Base-by-base conservation (phyloP, 2,113 vertebrate species). In the Polyodon spathula region DNA sequence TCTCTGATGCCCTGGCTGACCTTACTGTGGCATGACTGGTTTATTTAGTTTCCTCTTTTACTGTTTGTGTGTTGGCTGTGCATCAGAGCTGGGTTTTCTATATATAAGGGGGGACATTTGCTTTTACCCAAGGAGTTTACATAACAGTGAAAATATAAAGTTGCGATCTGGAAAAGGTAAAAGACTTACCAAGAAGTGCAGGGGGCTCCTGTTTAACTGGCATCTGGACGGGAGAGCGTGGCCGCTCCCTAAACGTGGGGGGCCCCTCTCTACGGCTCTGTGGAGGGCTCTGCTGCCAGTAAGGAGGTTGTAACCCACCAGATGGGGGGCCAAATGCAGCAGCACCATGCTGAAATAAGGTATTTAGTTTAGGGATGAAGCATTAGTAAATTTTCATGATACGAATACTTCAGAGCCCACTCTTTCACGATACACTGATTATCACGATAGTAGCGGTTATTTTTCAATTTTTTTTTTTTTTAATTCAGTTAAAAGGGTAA, bases 261-360 rank as follows among this genome's bases (percentile, higher is more conserved):
- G 92, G 90, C 44, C 96, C 89, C 67, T 98, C 96, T 71, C 94
- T 91, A 78, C 95, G 89, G 69, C 89, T 95, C 66, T 94, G 93
- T 76, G 92, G 88, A 59, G 95, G 93, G 66, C 93, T 93, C 79
- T 93, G 86, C 75, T 92, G 93, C 95, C 95, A 98, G 80, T 94
- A 98, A 60, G 92, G 92, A 68, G 92, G 82, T 63, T 90, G 94
- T 88, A 97, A 97, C 68, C 89, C 88, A 68, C 93, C 66, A 68
- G 91, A 85, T 57, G 95, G 84, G 53, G 93, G 95, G 64, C 89
- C 86, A 71, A 92, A 97, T 73, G 91, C 87, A 71, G 93, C 92
- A 68, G 93, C 92, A 75, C 96, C 96, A 81, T 98, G 96, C 96
- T 98, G 72, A 40, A 42, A 61, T 82, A 83, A 75, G 77, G n/a